Evolutionary conservation across 2,113 vertebrate species (phyloP), one percentile per base, ranked within the genome.

Genomic region (Barbus barbus): DNA sequence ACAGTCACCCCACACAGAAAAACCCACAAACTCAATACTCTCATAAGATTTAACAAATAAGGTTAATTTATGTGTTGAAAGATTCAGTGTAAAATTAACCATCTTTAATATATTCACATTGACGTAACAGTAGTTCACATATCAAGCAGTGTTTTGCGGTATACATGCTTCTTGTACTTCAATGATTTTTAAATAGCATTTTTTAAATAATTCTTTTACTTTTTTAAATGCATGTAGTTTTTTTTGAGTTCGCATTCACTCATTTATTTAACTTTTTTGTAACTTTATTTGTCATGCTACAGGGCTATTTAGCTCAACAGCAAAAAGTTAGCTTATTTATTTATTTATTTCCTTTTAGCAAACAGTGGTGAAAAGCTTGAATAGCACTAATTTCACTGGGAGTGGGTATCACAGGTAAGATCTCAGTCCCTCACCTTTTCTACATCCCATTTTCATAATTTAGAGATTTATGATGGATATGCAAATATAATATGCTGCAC

Each of bases 321-420:
- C 41, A 26, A 74, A 28, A 24, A 3, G 3, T 11, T 14, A 36
- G 11, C n/a, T n/a, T n/a, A n/a, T 12, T 46, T 74, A 1, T 74
- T 28, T 56, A n/a, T 53, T 7, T 67, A 31, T 82, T 85, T n/a
- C 73, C 14, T 2, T 72, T 76, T 46, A 99, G 98, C 97, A 99
- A 98, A 99, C 98, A 0, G 96, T 99, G 84, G 95, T 99, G 91
- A 96, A 96, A 84, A 97, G 96, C 86, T 88, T 99, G 89, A 93
- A 93, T 82, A 96, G 90, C 90, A 94, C 93, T 0, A 96, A 96
- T 31, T 98, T 99, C 76, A 94, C 92, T 61, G 98, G 97, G 87
- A 99, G 96, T 88, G 97, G 97, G 67, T 99, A 98, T 87, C 96
- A 97, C 89, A 99, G 98, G 98, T 99, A 85, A 81, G 90, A 67